Base-by-base conservation (phyloP, 2,113 vertebrate genomes). In the Taxidea taxus region DNA sequence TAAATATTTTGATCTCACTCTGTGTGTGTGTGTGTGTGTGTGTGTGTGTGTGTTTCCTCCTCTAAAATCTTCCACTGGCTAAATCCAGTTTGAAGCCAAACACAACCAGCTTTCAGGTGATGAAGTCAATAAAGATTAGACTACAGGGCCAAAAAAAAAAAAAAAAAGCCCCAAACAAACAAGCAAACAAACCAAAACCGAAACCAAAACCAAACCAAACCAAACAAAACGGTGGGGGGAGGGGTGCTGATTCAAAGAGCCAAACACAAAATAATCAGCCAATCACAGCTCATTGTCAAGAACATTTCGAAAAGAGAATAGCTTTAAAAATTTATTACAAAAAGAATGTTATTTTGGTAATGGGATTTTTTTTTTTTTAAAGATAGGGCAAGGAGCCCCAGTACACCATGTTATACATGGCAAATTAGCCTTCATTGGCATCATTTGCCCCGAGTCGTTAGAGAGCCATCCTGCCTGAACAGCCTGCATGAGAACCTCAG, bases 241-340 rank as follows among this genome's bases (percentile, higher is more conserved):
- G 54, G 54, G 56, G 10, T 4, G 34, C 64, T 86, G 9, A 90
- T 74, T 54, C 51, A 72, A 60, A 94, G 11, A 92, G 23, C 3
- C 42, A 82, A 86, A 77, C 1, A 62, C 31, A 94, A 93, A 86
- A 72, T 47, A 86, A 93, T 9, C 4, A 90, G 42, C 14, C 37
- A 66, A 80, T 72, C 72, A 85, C 25, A 94, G 3, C 12, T 95
- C 68, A n/a, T 10, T 54, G 20, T 74, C 51, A 74, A 77, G n/a
- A 93, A 77, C 39, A 42, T 23, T 62, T 85, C 78, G 27, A 58
- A n/a, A 91, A 91, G 60, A 91, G 31, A 49, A 25, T 51, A 15
- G 6, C 42, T 85, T 97, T 88, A 75, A 75, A 62, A 92, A 21
- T 94, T 87, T 95, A 84, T 92, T 88, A 95, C 10, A 77, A 51